Percentiles rank a stretch among this genome's conserved stretches.
phyloP scores from a whole-genome alignment of 2,888 invertebrate species.

The Hydrotaea cyrtoneurina region DNA sequence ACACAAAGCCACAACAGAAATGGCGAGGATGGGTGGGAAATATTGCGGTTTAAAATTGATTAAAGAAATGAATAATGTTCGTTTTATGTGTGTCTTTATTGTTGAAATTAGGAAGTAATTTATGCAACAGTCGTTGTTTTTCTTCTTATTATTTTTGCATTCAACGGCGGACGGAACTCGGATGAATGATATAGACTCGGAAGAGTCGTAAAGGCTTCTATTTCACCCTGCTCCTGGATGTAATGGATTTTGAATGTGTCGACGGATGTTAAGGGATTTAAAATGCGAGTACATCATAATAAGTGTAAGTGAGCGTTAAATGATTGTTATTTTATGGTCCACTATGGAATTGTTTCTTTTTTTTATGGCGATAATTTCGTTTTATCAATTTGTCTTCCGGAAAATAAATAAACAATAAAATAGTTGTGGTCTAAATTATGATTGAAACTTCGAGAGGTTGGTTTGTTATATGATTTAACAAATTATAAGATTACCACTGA shows the following conservation, averaged over 20 bases:
- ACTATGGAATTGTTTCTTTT: background rate
- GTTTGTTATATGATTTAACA: too few relatives aligned
- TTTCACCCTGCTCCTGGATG: background rate
- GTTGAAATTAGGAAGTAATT: slow-evolving; percentile 33
- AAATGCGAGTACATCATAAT: slow-evolving; percentile 24
- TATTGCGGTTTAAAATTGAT: slow-evolving; percentile 64
- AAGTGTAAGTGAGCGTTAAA: slow-evolving; percentile 27
- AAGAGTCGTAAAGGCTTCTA: background rate
- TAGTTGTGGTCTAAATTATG: too few relatives aligned
- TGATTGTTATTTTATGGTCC: slow-evolving; percentile 18
- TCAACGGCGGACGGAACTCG: slow-evolving; percentile 29
- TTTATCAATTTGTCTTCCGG: too few relatives aligned
- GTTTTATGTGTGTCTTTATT: slow-evolving; percentile 43
- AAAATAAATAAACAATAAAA: too few relatives aligned
- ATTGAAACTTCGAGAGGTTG: too few relatives aligned
- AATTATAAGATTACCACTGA: too few relatives aligned
- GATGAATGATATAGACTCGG: background rate
- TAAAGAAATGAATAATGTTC: slow-evolving; percentile 57
- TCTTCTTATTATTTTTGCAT: background rate
- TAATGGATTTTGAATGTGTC: background rate
- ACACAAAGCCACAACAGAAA: background rate
- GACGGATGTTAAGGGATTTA: background rate
- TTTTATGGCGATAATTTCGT: background rate
- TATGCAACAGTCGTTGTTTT: background rate
- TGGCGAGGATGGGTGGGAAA: slow-evolving; percentile 46